Conservation (phyloP, 2,797 vertebrate genomes). For the Megaceryle alcyon region DNA sequence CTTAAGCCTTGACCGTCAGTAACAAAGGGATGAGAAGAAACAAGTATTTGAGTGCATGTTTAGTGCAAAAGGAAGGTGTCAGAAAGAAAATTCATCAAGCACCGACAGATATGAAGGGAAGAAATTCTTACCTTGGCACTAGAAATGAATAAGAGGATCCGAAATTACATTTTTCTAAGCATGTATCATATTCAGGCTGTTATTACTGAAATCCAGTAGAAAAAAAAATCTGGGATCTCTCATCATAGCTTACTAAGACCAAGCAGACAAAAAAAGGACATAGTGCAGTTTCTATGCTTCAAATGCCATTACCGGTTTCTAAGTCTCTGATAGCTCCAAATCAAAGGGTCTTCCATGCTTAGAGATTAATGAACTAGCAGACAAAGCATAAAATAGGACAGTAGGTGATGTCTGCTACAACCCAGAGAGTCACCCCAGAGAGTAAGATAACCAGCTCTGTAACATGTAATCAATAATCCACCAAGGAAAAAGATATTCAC, state of each 20-base stretch:
- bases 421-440: not conserved
- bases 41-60: not conserved
- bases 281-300: not conserved
- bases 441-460: not conserved
- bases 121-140: not conserved
- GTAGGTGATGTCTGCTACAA: not conserved
- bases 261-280: not conserved
- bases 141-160: not conserved
- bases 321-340: not conserved
- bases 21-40: not conserved
- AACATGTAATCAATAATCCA: not conserved
- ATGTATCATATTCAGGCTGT: not conserved
- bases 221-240: not conserved
- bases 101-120: not conserved
- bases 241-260: not conserved
- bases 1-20: not conserved
- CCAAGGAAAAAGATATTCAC: not conserved
- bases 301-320: not conserved
- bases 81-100: not conserved
- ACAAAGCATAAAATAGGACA: not conserved
- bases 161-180: not conserved
- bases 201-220: not conserved
- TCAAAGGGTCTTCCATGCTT: not conserved
- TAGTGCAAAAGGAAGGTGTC: not conserved
- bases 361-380: not conserved